Conservation (phyloP, 1,140 invertebrate genomes). For the Zaprionus lachaisei region DNA sequence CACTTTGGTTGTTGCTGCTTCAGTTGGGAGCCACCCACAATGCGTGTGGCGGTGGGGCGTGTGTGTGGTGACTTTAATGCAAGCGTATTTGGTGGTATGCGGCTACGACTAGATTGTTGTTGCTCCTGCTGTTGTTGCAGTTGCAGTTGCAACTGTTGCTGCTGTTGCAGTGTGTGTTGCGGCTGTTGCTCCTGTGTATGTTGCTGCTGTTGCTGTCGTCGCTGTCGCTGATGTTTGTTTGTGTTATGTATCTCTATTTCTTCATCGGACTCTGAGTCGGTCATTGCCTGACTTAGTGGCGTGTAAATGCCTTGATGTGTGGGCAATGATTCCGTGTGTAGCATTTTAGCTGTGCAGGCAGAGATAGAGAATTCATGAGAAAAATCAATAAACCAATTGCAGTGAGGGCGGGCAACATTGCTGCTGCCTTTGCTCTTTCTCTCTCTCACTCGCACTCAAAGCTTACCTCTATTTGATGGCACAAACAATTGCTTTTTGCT, state of each 20-base stretch:
- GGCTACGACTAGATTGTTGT: slow-evolving; percentile 77
- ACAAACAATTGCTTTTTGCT: slow-evolving; percentile 53
- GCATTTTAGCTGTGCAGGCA: slow-evolving; percentile 75
- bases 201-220: slow-evolving; percentile 30
- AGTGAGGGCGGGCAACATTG: neutral
- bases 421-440: neutral
- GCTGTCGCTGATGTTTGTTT: slow-evolving; percentile 65
- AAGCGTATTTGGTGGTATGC: slow-evolving; percentile 68
- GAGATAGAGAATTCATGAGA: slow-evolving; percentile 10
- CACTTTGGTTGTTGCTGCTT: slow-evolving; percentile 7
- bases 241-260: slow-evolving; percentile 87
- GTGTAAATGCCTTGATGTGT: slow-evolving; percentile 87
- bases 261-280: slow-evolving; percentile 90
- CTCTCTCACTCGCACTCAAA: neutral
- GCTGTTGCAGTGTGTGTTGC: slow-evolving; percentile 20
- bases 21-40: slow-evolving; percentile 34
- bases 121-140: slow-evolving; percentile 37
- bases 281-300: slow-evolving; percentile 89
- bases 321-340: slow-evolving; percentile 75
- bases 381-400: slow-evolving; percentile 64
- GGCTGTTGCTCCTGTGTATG: slow-evolving; percentile 25
- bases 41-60: slow-evolving; percentile 51
- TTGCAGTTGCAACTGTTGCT: slow-evolving; percentile 26
- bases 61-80: slow-evolving; percentile 65
- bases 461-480: slow-evolving; percentile 55